A percentile compares a stretch with the other conserved stretches of the same genome.
Conservation (phyloP, 2,113 vertebrate species). For the sheep (Ovis aries) region ARS-UI_Ramb_v3.0 NC_056060.1:19545001-19545500, state of each 20-base stretch:
- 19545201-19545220: not conserved
- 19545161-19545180: not conserved
- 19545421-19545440: not conserved
- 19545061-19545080: not conserved
- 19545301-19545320: not conserved
- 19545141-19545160: not conserved
- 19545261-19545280: not conserved
- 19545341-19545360: not conserved
- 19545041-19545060: not conserved
- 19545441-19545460: not conserved
- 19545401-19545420: not conserved
- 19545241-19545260: not conserved
- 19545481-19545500: conserved; percentile 11
- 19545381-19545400: not conserved
- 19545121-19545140: not conserved
- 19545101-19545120: not conserved
- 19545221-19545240: not conserved
- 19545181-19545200: not conserved
- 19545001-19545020: not conserved
- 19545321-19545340: not conserved
- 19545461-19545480: not conserved
- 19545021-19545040: not conserved
- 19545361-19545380: not conserved
- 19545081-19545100: not conserved
- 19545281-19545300: not conserved